A percentile compares a stretch with the other conserved stretches of the same genome.
These are phyloP conservation scores for Apodemus sylvaticus DNA, from an alignment of 2,113 vertebrate species.

Conservation along the genomic window DNA sequence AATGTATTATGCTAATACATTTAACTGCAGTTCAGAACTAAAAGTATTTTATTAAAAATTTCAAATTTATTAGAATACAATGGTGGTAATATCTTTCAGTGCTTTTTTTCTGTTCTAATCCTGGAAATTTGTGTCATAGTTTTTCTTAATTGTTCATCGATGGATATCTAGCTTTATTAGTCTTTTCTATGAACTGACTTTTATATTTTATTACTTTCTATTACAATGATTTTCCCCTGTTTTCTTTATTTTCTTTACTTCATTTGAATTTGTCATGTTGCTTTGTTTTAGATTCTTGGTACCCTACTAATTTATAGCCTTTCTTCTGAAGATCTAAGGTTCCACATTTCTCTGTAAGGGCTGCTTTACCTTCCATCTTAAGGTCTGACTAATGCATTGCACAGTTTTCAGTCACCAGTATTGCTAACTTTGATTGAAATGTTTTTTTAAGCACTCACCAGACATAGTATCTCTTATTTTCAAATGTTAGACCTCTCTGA, in stretches of 20 bases:
- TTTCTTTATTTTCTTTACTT: constrained; percentile 8
- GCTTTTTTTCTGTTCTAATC: background rate
- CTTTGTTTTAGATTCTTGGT: background rate
- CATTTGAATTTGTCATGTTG: background rate
- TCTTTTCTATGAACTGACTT: background rate
- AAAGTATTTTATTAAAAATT: constrained; percentile 29
- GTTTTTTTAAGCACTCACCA: background rate
- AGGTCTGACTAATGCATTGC: background rate
- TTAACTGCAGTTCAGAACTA: constrained; percentile 7
- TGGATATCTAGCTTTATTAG: background rate
- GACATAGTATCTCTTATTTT: background rate
- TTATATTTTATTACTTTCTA: background rate
- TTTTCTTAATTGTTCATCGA: background rate
- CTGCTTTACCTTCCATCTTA: background rate
- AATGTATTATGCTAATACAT: background rate
- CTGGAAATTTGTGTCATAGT: background rate
- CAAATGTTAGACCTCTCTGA: background rate
- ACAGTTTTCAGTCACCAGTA: background rate
- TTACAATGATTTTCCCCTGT: background rate
- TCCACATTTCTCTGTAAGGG: background rate
- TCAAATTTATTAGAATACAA: constrained; percentile 12
- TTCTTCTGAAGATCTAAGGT: background rate
- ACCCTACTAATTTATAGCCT: background rate
- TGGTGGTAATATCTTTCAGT: background rate
- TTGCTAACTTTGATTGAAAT: background rate